Evolutionary conservation across 2,888 invertebrate genomes (phyloP).

Genomic region (Fissipunctia ypsillon): DNA sequence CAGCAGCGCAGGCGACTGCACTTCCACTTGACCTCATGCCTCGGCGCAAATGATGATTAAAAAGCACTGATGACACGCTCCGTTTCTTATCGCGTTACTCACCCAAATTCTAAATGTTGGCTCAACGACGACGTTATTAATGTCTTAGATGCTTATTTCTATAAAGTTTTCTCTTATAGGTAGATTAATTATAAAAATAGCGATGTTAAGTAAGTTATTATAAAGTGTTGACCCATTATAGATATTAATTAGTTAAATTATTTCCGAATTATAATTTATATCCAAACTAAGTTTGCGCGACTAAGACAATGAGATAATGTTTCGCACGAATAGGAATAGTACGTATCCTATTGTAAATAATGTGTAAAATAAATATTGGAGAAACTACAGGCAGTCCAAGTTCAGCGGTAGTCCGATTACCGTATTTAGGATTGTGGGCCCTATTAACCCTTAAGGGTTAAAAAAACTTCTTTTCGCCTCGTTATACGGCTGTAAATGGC

Average conservation of each 20-base stretch:
- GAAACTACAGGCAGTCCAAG: constrained; percentile 39
- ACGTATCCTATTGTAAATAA: constrained; percentile 33
- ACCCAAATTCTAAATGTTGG: constrained; percentile 23
- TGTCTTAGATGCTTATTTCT: constrained; percentile 7
- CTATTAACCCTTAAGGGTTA: no score
- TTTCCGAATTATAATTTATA: constrained; percentile 26
- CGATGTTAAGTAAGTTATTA: constrained; percentile 8
- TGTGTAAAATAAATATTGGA: constrained; percentile 25
- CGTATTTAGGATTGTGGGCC: not conserved
- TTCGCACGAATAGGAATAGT: constrained; percentile 3
- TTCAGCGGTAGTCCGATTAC: not conserved
- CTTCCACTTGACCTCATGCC: constrained; percentile 22
- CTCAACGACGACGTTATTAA: not conserved
- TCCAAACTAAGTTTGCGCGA: constrained; percentile 36
- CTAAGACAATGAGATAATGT: constrained; percentile 49
- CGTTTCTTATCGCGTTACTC: constrained; percentile 1
- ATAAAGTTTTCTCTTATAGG: not conserved
- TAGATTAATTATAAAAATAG: constrained; percentile 19
- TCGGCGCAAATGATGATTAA: constrained; percentile 7
- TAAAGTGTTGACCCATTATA: constrained; percentile 11
- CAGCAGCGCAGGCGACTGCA: not conserved
- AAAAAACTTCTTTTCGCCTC: not conserved
- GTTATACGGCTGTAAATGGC: constrained; percentile 1
- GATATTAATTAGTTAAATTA: constrained; percentile 19
- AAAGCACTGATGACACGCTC: constrained; percentile 4